These are phyloP conservation scores for Geotrypetes seraphini DNA, from an alignment of 2,797 vertebrate genomes.

Conservation along the genomic window DNA sequence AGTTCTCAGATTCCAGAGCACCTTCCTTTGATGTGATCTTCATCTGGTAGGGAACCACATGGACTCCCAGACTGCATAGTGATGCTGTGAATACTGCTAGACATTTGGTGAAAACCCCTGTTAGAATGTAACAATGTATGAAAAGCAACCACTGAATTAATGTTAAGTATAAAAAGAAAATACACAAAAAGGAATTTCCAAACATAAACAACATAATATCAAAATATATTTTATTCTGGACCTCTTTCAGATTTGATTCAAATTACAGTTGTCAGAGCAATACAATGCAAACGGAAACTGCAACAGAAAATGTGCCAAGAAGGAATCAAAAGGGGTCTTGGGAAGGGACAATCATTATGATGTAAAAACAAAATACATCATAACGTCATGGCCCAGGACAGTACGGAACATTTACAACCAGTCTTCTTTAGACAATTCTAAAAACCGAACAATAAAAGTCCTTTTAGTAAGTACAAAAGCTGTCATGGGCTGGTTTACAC, in stretches of 20 bases:
- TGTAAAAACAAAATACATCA: conserved; percentile 68
- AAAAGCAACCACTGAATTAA: too few species aligned
- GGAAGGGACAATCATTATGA: conserved; percentile 71
- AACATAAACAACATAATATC: conserved; percentile 76
- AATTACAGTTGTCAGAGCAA: conserved; percentile 97
- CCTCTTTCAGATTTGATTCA: conserved; percentile 93
- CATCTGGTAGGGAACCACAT: too few species aligned
- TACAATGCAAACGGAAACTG: conserved; percentile 82
- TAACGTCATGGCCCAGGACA: conserved; percentile 78
- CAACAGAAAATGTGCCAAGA: conserved; percentile 73
- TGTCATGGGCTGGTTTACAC: conserved; percentile 74
- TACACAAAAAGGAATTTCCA: conserved; percentile 29
- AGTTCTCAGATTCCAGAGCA: too few species aligned
- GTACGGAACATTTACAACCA: conserved; percentile 73
- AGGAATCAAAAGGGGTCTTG: conserved; percentile 56
- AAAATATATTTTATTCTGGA: conserved; percentile 99
- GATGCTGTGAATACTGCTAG: too few species aligned
- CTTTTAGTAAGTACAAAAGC: conserved; percentile 89
- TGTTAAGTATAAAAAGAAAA: conserved; percentile 9
- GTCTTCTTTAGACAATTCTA: conserved; percentile 78
- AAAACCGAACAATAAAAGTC: conserved; percentile 89
- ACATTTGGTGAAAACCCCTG: too few species aligned
- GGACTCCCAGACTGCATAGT: too few species aligned
- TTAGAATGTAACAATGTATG: too few species aligned
- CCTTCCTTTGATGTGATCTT: too few species aligned